phyloP scores from a whole-genome alignment of 2,797 vertebrate genomes.

The Crenichthys baileyi region DNA sequence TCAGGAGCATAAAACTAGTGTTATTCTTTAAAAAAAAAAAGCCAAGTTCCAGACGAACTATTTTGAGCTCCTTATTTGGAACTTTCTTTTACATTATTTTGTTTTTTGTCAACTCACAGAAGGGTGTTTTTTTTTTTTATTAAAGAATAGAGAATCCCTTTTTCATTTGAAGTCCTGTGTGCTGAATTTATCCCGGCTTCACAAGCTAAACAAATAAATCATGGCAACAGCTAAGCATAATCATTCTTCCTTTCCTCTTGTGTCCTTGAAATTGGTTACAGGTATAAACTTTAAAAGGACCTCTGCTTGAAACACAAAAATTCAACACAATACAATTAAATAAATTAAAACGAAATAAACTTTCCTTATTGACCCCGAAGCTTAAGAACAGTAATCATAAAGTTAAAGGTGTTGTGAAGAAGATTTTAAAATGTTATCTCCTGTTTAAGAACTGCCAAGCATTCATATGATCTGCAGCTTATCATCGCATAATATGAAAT shows the following conservation, averaged over 20 bases:
- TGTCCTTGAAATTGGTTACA: neutral
- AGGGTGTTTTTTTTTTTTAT: too few species aligned
- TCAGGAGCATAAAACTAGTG: too few species aligned
- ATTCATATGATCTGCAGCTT: neutral
- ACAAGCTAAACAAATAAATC: neutral
- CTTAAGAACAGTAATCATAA: neutral
- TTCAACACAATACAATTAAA: neutral
- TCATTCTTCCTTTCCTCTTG: neutral
- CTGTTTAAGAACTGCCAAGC: neutral
- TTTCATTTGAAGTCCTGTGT: too few species aligned
- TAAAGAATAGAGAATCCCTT: too few species aligned
- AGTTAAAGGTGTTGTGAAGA: neutral
- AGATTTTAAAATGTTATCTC: neutral
- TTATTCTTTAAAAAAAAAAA: too few species aligned
- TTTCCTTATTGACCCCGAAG: neutral
- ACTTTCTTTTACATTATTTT: too few species aligned
- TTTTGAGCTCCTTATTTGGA: too few species aligned
- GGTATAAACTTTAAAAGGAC: neutral
- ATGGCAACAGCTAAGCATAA: neutral
- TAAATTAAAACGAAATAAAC: neutral
- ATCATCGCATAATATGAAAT: neutral
- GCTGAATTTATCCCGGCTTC: neutral
- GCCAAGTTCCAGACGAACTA: too few species aligned
- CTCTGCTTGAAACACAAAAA: neutral
- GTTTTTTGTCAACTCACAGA: too few species aligned